phyloP scores from a whole-genome alignment of 2,797 vertebrate species.

The Cyprinodon diabolis region DNA sequence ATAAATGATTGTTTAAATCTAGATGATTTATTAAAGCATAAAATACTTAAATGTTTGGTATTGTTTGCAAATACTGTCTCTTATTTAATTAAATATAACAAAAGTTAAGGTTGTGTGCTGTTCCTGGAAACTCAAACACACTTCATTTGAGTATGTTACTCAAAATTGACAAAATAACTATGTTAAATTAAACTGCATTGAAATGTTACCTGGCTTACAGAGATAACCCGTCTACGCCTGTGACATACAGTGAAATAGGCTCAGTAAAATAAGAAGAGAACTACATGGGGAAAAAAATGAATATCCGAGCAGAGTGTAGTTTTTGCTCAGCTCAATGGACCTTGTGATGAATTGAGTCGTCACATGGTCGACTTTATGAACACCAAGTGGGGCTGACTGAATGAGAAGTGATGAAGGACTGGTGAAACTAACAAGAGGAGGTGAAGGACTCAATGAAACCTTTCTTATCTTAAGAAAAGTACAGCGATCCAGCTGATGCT shows the following conservation, averaged over 20 bases:
- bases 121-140: too few species aligned
- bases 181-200: too few species aligned
- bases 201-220: too few species aligned
- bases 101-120: too few species aligned
- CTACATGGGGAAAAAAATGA: not conserved
- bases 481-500: not conserved
- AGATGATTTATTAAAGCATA: not conserved
- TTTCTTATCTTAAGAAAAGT: not conserved
- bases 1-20: not conserved
- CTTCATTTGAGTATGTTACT: too few species aligned
- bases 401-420: not conserved
- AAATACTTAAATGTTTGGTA: not conserved
- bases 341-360: not conserved
- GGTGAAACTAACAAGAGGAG: not conserved
- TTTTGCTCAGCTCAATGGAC: not conserved
- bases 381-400: not conserved
- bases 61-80: too few species aligned
- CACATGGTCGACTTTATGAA: conserved; percentile 1
- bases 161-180: too few species aligned
- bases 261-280: not conserved
- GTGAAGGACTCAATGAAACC: not conserved
- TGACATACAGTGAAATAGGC: not conserved
- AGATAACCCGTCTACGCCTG: too few species aligned
- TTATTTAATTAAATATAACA: too few species aligned
- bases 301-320: not conserved